Base-by-base conservation (phyloP, 2,888 invertebrate species). In the Parasteatoda lunata region DNA sequence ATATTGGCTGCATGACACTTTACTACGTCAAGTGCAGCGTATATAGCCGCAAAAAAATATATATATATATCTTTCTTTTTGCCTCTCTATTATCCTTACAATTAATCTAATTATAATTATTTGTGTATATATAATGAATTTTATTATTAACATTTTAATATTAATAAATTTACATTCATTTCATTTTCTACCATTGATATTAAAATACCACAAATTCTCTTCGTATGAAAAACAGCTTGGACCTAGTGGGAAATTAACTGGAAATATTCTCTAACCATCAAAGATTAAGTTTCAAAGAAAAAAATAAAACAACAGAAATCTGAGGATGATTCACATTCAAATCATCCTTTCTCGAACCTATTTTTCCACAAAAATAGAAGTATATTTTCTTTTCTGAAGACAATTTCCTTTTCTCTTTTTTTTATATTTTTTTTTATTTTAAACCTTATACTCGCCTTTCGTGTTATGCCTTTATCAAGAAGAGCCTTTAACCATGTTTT, bases 401-500 rank as follows among this genome's bases (percentile, higher is more conserved):
- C 15, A 15, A 7, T 51, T 30, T n/a, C 8, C 15, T n/a, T 51
- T n/a, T 71, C n/a, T n/a, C n/a, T n/a, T n/a, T n/a, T n/a, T n/a
- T n/a, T n/a, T n/a, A n/a, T n/a, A n/a, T n/a, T n/a, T n/a, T n/a
- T n/a, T n/a, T n/a, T n/a, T n/a, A n/a, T 49, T 71, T 69, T 68
- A 47, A 3, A 9, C n/a, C n/a, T 13, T 13, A 6, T 54, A 5
- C 45, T 54, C 49, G 51, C 49, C 49, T 49, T 72, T 72, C 72
- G 52, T 47, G 52, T 77, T n/a, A 7, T 59, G 59, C 59, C 59
- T 59, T 59, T 59, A n/a, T 59, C n/a, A n/a, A 13, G 9, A 13
- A 59, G 72, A 59, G 64, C 68, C 47, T 71, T 64, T n/a, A 9
- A 54, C 30, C 64, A 48, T 71, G 49, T 71, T 30, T 30, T 30